These are phyloP conservation scores for Zeus faber DNA, from an alignment of 2,113 vertebrate genomes.

Conservation along the genomic window DNA sequence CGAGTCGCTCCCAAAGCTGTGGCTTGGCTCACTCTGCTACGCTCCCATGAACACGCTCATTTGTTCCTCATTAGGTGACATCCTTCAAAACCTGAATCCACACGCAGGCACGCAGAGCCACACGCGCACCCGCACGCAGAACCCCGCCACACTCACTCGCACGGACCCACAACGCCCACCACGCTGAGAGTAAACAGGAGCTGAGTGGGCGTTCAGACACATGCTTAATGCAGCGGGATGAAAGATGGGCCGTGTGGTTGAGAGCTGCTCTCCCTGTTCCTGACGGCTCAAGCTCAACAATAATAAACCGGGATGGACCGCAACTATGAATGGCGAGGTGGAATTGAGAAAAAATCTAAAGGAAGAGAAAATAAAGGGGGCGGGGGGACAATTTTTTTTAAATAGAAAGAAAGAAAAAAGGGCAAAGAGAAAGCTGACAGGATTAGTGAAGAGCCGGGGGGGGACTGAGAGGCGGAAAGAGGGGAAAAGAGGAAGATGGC, in stretches of 20 bases:
- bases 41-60: conserved; percentile 33
- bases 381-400: too few relatives aligned
- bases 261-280: conserved; percentile 62
- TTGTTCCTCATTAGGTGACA: conserved; percentile 58
- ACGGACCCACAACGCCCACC: not conserved
- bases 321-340: conserved; percentile 53
- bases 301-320: conserved; percentile 57
- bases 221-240: conserved; percentile 60
- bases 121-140: not conserved
- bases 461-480: conserved; percentile 28
- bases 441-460: conserved; percentile 4
- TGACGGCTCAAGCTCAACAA: conserved; percentile 62
- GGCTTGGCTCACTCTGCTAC: conserved; percentile 24
- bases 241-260: conserved; percentile 64
- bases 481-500: not conserved
- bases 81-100: conserved; percentile 35
- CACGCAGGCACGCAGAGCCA: conserved; percentile 19
- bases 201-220: conserved; percentile 59
- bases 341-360: not conserved
- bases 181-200: conserved; percentile 61
- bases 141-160: not conserved
- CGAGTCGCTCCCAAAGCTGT: conserved; percentile 36
- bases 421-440: conserved; percentile 31
- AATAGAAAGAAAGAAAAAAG: conserved; percentile 11
- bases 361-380: conserved; percentile 17